phyloP scores from a whole-genome alignment of 2,797 vertebrate species.

The Argya squamiceps region DNA sequence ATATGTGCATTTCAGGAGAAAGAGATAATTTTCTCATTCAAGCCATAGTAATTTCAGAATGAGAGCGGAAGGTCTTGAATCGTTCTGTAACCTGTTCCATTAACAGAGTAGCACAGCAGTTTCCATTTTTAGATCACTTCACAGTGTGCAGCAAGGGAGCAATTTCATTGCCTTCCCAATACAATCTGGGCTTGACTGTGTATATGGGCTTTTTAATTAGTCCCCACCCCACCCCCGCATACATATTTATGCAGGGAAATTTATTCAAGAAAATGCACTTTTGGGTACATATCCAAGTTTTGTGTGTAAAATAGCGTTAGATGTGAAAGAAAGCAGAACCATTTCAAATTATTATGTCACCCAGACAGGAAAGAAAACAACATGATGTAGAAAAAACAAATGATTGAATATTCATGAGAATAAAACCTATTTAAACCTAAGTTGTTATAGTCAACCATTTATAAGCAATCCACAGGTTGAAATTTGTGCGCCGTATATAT shows the following conservation, averaged over 20 bases:
- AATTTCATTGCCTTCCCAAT: conserved; percentile 11
- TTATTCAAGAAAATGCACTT: conserved; percentile 15
- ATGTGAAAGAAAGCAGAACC: not conserved
- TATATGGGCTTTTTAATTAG: not conserved
- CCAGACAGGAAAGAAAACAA: not conserved
- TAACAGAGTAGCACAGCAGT: not conserved
- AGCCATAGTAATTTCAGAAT: not conserved
- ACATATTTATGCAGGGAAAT: not conserved
- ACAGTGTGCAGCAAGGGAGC: not conserved
- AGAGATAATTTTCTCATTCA: not conserved
- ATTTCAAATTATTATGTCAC: conserved; percentile 6
- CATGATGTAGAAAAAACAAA: not conserved
- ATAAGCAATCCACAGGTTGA: not conserved
- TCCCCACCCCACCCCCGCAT: rapidly evolving
- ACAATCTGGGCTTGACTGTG: not conserved
- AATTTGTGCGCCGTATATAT: not conserved
- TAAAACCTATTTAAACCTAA: not conserved
- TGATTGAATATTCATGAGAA: conserved; percentile 25
- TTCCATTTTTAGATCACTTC: conserved; percentile 30
- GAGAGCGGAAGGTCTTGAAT: not conserved
- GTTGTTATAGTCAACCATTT: not conserved
- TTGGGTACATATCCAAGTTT: not conserved
- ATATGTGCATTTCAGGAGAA: not conserved
- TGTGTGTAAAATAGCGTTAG: not conserved
- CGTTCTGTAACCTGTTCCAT: not conserved